phyloP scores from a whole-genome alignment of 2,888 invertebrate genomes.

The Gymnocheta viridis region DNA sequence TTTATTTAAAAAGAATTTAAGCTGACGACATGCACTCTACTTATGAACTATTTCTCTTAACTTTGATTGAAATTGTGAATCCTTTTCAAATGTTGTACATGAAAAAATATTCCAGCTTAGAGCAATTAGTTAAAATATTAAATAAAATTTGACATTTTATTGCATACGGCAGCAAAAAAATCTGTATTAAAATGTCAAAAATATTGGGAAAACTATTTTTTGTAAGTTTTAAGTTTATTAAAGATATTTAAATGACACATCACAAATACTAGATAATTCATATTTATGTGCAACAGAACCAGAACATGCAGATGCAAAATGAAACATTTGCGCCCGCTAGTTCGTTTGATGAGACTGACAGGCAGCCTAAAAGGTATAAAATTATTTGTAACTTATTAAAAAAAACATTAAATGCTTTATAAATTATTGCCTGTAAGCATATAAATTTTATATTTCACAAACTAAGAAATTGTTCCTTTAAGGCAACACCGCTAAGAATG shows the following conservation, averaged over 20 bases:
- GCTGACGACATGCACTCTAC: too few species aligned
- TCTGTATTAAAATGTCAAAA: slow-evolving; percentile 33
- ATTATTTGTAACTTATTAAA: too few species aligned
- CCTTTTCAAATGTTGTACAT: not conserved
- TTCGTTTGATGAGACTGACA: not conserved
- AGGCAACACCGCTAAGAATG: too few species aligned
- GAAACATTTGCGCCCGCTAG: not conserved
- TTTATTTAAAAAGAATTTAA: not conserved
- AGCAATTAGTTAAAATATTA: slow-evolving; percentile 17
- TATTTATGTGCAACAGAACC: slow-evolving; percentile 6
- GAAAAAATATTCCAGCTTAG: not conserved
- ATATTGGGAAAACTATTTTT: slow-evolving; percentile 10
- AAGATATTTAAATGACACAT: slow-evolving; percentile 40
- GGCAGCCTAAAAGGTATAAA: not conserved
- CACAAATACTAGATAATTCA: slow-evolving; percentile 7
- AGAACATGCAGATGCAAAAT: not conserved
- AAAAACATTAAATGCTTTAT: too few species aligned
- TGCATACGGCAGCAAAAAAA: not conserved
- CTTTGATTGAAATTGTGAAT: not conserved
- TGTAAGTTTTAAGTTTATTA: slow-evolving; percentile 21
- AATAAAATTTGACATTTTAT: not conserved
- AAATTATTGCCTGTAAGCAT: too few species aligned
- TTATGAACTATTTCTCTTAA: too few species aligned
- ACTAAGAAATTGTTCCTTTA: too few species aligned
- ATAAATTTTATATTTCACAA: too few species aligned